Evolutionary conservation across 2,888 invertebrate species (phyloP), one percentile per base, ranked within the genome.

Genomic region (Macaria liturata): DNA sequence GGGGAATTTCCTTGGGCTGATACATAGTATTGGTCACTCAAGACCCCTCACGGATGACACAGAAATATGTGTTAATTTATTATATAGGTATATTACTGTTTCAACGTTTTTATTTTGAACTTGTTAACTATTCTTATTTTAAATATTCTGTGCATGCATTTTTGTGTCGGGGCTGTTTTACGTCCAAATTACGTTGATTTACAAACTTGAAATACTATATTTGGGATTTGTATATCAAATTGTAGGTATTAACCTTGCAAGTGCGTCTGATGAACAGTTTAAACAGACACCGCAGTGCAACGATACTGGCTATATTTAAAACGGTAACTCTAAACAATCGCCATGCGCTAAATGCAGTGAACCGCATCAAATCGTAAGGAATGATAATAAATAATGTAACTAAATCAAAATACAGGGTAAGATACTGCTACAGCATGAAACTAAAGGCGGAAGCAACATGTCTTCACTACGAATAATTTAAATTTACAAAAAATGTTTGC

Each of bases 261-360:
- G 51, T 46, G 42, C 40, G 8, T 34, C 45, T 46, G 44, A 58
- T 53, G 52, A 53, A 58, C 48, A 49, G 44, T 49, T 51, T 45
- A n/a, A 37, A 34, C 54, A n/a, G 46, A 43, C 20, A 20, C 49
- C 57, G 50, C 50, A 51, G 45, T 61, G 60, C 57, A 45, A 32
- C 49, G 53, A 60, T 54, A 54, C 56, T 53, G 1, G 34, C 65
- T 65, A 65, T 64, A 60, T 66, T 66, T 67, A 69, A 57, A 71
- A 67, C 71, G 62, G 72, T 59, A 67, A 62, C 54, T 71, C 64
- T 64, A 68, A 78, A 80, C 74, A 77, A 75, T 74, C 62, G 65
- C 62, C 65, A 56, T 60, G 64, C 63, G 62, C 40, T 48, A 61
- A 66, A 76, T 72, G 68, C 73, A 69, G 68, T 66, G 62, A 71